Base-by-base conservation (phyloP, 2,113 vertebrate species). In the Baryphthengus martii region DNA sequence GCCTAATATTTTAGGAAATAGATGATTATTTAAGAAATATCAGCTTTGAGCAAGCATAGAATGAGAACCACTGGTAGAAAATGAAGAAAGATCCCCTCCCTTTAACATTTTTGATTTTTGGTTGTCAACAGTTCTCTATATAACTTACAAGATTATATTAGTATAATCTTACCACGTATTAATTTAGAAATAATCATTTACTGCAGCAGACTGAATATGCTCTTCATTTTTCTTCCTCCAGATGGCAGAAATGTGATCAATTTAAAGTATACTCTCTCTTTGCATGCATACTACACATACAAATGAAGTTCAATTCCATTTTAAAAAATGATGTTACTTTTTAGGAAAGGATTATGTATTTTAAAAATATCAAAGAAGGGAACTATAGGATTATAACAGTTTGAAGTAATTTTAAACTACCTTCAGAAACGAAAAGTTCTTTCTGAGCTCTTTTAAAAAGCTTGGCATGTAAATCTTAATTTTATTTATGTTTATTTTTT, bases 231-330 rank as follows among this genome's bases (percentile, higher is more conserved):
- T 19, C 52, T 81, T 84, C 93, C 97, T 94, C 95, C 97, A 96
- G 94, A 79, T 97, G 96, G 97, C 96, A 97, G 42, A 94, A 80
- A 96, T 85, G 90, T 73, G 95, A 94, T 79, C 93, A 92, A 61
- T 33, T 58, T 93, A 83, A 95, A 96, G 56, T 14, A 58, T 25
- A n/a, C 45, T 53, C 66, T 52, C 28, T 91, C 44, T 88, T 85
- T 65, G 72, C 33, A 90, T 83, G 63, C 26, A 92, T 45, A 65
- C 19, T 49, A 45, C 37, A 94, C 33, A 66, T 20, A 83, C 8
- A 67, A 45, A 70, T 71, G 42, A 77, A 81, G 26, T 59, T 56
- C 76, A 82, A 96, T 87, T 96, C 49, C 26, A 7, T 87, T 96
- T 88, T 42, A 9, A 90, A 96, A 75, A 95, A 85, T 2, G 49